Conservation (phyloP, 2,797 vertebrate genomes). For the Myotis findleyi region DNA sequence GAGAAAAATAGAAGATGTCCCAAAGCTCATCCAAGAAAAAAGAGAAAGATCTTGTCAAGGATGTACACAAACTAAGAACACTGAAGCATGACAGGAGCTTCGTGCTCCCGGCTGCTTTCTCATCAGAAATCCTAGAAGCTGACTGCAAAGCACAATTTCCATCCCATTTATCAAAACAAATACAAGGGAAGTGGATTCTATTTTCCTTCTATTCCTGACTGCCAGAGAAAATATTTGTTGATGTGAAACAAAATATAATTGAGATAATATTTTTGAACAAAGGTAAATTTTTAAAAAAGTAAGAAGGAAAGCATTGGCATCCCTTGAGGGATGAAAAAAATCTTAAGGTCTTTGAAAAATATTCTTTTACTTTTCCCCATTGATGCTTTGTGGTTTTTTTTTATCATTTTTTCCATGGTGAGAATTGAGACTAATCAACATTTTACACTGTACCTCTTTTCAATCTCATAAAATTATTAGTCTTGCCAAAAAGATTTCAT, state of each 20-base stretch:
- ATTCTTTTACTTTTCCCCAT: not conserved
- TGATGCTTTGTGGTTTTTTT: not conserved
- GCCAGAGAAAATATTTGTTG: slow-evolving; percentile 77
- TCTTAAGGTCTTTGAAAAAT: not conserved
- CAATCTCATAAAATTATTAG: slow-evolving; percentile 61
- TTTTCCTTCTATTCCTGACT: slow-evolving; percentile 44
- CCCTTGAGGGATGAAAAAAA: not conserved
- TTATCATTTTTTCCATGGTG: not conserved
- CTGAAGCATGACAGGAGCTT: slow-evolving; percentile 84
- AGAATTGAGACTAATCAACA: not conserved
- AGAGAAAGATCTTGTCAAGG: slow-evolving; percentile 80
- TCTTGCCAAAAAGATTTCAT: slow-evolving; percentile 73
- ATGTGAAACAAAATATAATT: slow-evolving; percentile 74
- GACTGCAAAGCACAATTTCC: slow-evolving; percentile 76
- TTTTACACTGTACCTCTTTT: slow-evolving; percentile 64
- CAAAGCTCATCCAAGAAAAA: slow-evolving; percentile 77
- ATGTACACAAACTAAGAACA: slow-evolving; percentile 83
- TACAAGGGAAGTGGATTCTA: slow-evolving; percentile 51
- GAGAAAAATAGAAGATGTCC: slow-evolving; percentile 81
- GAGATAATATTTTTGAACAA: slow-evolving; percentile 69
- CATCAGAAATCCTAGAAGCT: slow-evolving; percentile 75
- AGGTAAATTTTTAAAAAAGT: slow-evolving; percentile 26
- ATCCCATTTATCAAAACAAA: slow-evolving; percentile 72
- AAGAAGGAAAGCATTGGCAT: not conserved
- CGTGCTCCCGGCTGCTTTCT: slow-evolving; percentile 70